Evolutionary conservation across 2,113 vertebrate genomes (phyloP).

Genomic region (Ciconia maguari): DNA sequence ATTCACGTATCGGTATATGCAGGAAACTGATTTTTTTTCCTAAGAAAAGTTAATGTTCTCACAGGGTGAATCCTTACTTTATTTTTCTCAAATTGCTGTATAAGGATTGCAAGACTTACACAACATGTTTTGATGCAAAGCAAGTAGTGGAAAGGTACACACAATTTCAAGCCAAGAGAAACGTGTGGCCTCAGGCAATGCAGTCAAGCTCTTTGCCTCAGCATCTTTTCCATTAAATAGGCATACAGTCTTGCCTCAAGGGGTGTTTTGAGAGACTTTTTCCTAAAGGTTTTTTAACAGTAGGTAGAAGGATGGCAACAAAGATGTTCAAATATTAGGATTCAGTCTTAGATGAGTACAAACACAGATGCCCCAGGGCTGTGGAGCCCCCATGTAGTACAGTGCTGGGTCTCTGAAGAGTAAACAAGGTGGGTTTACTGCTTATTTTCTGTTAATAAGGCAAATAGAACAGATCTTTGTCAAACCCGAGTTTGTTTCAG

Average conservation of each 20-base stretch:
- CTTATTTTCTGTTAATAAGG: slow-evolving; percentile 55
- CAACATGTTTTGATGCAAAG: not conserved
- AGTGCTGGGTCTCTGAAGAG: not conserved
- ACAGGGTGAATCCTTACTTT: not conserved
- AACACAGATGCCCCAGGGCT: not conserved
- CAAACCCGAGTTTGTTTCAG: slow-evolving; percentile 38
- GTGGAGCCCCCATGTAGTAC: not conserved
- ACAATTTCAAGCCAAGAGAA: slow-evolving; percentile 2
- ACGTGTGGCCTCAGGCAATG: not conserved
- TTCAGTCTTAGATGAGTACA: slow-evolving; percentile 13
- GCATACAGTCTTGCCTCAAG: not conserved
- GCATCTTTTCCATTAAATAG: slow-evolving; percentile 7
- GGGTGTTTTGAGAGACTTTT: not conserved
- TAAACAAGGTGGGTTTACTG: slow-evolving; percentile 1
- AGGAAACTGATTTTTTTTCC: not conserved
- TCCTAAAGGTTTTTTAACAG: not conserved
- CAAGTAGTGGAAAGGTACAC: not conserved
- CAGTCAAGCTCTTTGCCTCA: not conserved
- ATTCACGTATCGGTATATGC: fast-evolving
- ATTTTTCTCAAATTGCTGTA: not conserved
- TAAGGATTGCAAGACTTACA: not conserved
- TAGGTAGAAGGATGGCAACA: not conserved
- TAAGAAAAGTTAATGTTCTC: not conserved
- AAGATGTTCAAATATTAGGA: slow-evolving; percentile 55
- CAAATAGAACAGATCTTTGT: slow-evolving; percentile 46